These are phyloP conservation scores for Calyptomena viridis DNA, from an alignment of 2,113 vertebrate species.

Conservation along the genomic window DNA sequence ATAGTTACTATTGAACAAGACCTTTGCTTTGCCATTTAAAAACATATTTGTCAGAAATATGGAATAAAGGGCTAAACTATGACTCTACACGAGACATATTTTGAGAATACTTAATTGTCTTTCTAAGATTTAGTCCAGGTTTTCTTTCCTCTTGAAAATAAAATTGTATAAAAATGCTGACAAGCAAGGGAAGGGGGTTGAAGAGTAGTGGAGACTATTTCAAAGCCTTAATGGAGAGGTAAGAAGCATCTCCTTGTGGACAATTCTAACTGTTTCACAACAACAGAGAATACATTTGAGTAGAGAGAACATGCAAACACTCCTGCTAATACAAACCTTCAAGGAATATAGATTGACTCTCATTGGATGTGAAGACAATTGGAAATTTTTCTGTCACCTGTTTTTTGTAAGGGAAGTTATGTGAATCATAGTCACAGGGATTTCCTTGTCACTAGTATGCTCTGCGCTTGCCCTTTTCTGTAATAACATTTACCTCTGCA, in stretches of 20 bases:
- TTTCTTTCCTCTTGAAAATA: not conserved
- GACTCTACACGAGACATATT: fast-evolving
- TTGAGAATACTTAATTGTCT: not conserved
- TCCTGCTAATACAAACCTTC: not conserved
- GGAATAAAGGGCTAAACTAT: not conserved
- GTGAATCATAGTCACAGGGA: not conserved
- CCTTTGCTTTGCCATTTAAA: not conserved
- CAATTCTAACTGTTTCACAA: not conserved
- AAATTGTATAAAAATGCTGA: not conserved
- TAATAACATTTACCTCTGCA: not conserved
- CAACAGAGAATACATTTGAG: not conserved
- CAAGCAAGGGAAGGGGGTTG: not conserved
- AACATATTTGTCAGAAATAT: not conserved
- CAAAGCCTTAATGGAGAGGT: not conserved
- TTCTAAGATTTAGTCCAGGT: not conserved
- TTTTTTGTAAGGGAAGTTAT: not conserved
- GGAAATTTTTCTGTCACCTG: not conserved
- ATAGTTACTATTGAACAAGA: not conserved
- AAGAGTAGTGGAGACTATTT: not conserved
- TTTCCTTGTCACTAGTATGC: not conserved
- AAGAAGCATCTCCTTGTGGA: not conserved
- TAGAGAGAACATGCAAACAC: not conserved
- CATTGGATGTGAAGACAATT: not conserved
- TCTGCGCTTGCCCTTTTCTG: not conserved
- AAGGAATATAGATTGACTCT: not conserved